Conservation (phyloP, 2,113 vertebrate genomes). For the Callipepla californica region DNA sequence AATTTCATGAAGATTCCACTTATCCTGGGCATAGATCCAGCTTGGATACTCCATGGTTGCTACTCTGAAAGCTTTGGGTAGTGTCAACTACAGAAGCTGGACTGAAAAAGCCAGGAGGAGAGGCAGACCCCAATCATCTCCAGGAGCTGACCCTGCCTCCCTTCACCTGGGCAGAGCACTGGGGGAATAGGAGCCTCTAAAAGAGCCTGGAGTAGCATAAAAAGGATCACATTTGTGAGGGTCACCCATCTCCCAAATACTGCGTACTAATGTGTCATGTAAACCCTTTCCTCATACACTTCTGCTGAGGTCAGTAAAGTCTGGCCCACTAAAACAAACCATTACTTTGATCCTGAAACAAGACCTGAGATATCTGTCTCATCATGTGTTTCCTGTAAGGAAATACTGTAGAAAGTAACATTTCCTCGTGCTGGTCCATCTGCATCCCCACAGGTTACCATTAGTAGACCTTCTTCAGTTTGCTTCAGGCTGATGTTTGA, state of each 20-base stretch:
- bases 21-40: constrained; percentile 45
- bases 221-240: background rate
- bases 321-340: background rate
- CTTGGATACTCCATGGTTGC: constrained; percentile 41
- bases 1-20: constrained; percentile 65
- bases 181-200: background rate
- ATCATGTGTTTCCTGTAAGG: background rate
- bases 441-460: background rate
- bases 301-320: background rate
- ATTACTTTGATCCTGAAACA: background rate
- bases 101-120: background rate
- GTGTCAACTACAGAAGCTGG: background rate
- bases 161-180: rapidly evolving
- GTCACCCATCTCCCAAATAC: background rate
- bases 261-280: rapidly evolving
- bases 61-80: constrained; percentile 6
- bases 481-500: background rate
- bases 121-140: background rate
- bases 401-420: background rate
- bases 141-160: background rate
- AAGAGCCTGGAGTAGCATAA: background rate
- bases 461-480: background rate
- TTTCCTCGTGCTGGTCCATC: background rate
- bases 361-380: background rate
- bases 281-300: background rate